These are phyloP conservation scores for Noctilio leporinus DNA, from an alignment of 2,113 vertebrate genomes.

Conservation along the genomic window DNA sequence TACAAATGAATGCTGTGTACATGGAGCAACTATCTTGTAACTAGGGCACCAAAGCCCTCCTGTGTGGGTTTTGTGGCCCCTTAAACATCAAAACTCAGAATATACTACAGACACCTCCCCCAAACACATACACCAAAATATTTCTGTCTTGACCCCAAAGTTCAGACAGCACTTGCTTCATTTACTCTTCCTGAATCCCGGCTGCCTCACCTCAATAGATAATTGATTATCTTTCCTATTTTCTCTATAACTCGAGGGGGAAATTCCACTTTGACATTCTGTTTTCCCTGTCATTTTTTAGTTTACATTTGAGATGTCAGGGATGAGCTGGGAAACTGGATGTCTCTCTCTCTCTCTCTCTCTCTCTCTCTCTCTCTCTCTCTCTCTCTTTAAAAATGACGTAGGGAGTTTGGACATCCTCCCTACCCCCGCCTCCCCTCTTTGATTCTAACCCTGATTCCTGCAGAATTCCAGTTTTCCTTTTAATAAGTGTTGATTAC, in stretches of 20 bases:
- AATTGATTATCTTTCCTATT: conserved; percentile 47
- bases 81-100: not conserved
- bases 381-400: conserved; percentile 24
- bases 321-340: not conserved
- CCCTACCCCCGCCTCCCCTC: not conserved
- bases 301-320: not conserved
- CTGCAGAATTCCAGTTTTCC: not conserved
- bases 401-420: conserved; percentile 36
- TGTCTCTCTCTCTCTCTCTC: not conserved
- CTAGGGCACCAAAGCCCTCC: not conserved
- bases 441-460: conserved; percentile 17
- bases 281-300: conserved; percentile 8
- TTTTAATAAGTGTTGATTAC: not conserved
- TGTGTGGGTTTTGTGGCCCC: not conserved
- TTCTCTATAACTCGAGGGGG: conserved; percentile 37
- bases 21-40: not conserved
- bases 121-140: not conserved
- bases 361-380: not conserved
- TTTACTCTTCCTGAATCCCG: not conserved
- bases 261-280: conserved; percentile 51
- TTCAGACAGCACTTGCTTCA: not conserved
- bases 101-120: not conserved
- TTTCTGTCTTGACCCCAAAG: not conserved
- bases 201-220: not conserved
- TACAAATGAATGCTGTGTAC: not conserved